These are phyloP conservation scores for Synergus gifuensis DNA, from an alignment of 2,888 invertebrate genomes.

Conservation along the genomic window DNA sequence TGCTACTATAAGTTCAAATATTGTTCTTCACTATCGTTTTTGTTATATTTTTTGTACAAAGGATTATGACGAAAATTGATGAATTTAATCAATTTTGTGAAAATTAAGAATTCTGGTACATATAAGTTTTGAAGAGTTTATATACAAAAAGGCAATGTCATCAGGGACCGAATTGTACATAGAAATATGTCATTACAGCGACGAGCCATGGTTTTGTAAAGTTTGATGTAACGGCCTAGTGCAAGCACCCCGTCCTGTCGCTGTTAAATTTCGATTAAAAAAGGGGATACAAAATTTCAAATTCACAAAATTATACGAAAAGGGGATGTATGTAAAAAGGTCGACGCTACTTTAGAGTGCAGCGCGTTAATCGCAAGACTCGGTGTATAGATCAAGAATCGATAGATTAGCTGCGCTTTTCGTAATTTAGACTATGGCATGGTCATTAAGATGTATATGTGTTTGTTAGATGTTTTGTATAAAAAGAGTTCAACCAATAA, in stretches of 20 bases:
- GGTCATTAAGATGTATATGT: conserved; percentile 63
- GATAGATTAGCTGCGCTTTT: conserved; percentile 65
- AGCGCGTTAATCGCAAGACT: conserved; percentile 44
- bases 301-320: background rate
- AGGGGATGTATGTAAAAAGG: background rate
- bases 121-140: background rate
- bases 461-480: conserved; percentile 75
- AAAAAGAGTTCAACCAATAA: conserved; percentile 71
- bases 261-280: conserved; percentile 13
- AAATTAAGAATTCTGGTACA: background rate
- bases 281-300: background rate
- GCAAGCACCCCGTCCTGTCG: conserved; percentile 43
- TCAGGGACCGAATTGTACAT: conserved; percentile 52
- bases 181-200: conserved; percentile 44
- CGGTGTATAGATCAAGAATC: conserved; percentile 47
- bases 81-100: background rate
- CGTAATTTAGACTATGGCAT: conserved; percentile 55
- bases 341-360: conserved; percentile 8
- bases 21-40: background rate
- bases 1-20: background rate
- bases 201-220: conserved; percentile 41
- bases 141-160: background rate
- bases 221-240: conserved; percentile 39
- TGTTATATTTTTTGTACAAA: background rate
- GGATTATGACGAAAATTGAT: background rate